phyloP scores from a whole-genome alignment of 2,888 invertebrate genomes.

The Lottia gigantea region DNA sequence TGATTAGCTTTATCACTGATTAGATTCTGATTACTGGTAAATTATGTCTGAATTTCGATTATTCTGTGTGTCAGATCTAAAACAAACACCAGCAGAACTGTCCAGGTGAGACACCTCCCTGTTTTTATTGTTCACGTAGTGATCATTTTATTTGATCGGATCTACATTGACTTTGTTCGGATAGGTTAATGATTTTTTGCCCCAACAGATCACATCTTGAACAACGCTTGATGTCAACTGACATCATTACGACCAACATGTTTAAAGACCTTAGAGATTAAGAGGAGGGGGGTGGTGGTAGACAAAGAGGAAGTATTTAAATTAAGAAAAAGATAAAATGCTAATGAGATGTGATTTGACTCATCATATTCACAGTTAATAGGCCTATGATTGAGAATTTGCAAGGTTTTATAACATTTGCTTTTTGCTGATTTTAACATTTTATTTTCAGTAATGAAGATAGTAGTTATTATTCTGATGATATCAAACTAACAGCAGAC shows the following conservation, averaged over 20 bases:
- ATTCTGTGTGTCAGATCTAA: not conserved
- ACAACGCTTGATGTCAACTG: too few species aligned
- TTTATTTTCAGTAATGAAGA: not conserved
- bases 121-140: not conserved
- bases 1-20: not conserved
- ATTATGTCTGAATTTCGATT: not conserved
- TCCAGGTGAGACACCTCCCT: not conserved
- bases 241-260: too few species aligned
- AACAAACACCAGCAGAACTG: not conserved
- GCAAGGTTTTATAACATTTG: not conserved
- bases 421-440: not conserved
- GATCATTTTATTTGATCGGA: not conserved
- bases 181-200: too few species aligned
- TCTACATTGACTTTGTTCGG: too few species aligned
- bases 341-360: too few species aligned
- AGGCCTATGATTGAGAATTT: too few species aligned
- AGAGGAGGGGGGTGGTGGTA: too few species aligned
- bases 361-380: too few species aligned
- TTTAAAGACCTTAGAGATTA: too few species aligned
- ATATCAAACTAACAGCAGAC: not conserved
- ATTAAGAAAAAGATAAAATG: too few species aligned
- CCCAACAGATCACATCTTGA: too few species aligned
- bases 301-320: too few species aligned
- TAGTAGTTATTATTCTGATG: not conserved
- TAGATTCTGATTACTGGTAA: not conserved